A percentile compares a stretch with the other conserved stretches of the same genome.
Evolutionary conservation across 2,113 vertebrate genomes (phyloP).

Genomic region (Onychorhynchus coronatus): DNA sequence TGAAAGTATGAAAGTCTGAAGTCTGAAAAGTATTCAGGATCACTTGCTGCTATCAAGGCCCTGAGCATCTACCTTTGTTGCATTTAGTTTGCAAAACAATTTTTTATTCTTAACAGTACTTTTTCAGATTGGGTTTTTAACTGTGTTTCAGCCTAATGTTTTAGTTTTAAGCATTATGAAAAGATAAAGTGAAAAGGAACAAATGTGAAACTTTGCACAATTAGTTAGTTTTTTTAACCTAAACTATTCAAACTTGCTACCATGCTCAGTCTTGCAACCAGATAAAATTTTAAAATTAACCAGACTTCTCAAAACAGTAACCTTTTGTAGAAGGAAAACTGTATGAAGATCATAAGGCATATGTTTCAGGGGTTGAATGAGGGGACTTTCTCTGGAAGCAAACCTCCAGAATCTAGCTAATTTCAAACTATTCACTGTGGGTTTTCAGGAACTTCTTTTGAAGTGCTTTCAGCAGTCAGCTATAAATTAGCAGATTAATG

Average conservation of each 20-base stretch:
- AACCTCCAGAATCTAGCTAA: neutral
- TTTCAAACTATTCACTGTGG: neutral
- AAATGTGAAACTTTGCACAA: neutral
- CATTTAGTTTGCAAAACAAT: neutral
- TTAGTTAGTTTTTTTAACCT: neutral
- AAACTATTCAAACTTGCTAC: neutral
- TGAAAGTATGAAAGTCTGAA: too few relatives aligned
- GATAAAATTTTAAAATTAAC: neutral
- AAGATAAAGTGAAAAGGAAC: neutral
- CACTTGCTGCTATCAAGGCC: neutral
- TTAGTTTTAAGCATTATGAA: neutral
- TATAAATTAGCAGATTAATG: neutral
- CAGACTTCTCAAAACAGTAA: neutral
- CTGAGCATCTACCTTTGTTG: neutral
- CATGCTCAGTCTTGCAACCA: neutral
- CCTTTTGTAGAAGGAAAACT: neutral
- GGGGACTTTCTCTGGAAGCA: neutral
- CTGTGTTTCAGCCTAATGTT: neutral
- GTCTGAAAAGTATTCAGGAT: neutral
- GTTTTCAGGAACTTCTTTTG: slow-evolving; percentile 3
- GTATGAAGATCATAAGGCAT: neutral
- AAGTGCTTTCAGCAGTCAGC: neutral
- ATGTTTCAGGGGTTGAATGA: neutral
- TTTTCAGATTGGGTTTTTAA: neutral
- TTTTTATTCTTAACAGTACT: neutral